Evolutionary conservation across 2,888 invertebrate species (phyloP).

Genomic region (Caenorhabditis panamensis): DNA sequence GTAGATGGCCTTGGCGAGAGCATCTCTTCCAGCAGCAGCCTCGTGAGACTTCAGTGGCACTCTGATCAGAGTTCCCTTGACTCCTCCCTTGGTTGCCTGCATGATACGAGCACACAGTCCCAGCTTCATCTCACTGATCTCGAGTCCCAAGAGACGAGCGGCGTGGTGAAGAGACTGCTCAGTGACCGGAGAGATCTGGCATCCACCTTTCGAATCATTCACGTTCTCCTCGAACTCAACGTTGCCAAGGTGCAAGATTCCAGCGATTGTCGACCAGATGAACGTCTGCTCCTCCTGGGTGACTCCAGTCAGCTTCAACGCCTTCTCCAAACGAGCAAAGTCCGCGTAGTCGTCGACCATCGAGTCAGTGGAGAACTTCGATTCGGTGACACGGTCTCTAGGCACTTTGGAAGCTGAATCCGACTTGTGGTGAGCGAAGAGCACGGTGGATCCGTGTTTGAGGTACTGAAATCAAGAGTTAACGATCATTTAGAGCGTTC

Average conservation of each 20-base stretch:
- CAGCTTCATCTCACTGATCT: conserved; percentile 88
- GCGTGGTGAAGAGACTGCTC: conserved; percentile 87
- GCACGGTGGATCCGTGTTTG: conserved; percentile 67
- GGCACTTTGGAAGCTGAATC: conserved; percentile 21
- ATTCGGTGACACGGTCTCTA: conserved; percentile 6
- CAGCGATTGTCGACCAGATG: conserved; percentile 64
- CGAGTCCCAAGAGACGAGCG: conserved; percentile 87
- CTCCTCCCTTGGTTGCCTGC: conserved; percentile 91
- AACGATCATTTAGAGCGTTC: conserved; percentile 28
- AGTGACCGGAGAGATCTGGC: conserved; percentile 82
- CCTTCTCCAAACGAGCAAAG: conserved; percentile 88
- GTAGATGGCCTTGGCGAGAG: conserved; percentile 95
- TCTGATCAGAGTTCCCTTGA: conserved; percentile 96
- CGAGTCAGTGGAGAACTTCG: conserved; percentile 87
- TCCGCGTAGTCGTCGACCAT: conserved; percentile 93
- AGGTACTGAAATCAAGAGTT: conserved; percentile 76
- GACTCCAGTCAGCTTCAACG: conserved; percentile 89
- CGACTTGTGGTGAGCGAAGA: conserved; percentile 53
- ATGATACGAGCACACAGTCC: conserved; percentile 93
- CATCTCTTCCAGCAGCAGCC: conserved; percentile 94
- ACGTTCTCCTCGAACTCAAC: conserved; percentile 94
- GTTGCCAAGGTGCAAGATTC: conserved; percentile 94
- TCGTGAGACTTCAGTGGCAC: conserved; percentile 96
- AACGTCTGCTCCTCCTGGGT: conserved; percentile 83
- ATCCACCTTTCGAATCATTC: conserved; percentile 86